Conservation (phyloP, 92 coral and sea anemone genomes). For the Umimayanthus kanabou region DNA sequence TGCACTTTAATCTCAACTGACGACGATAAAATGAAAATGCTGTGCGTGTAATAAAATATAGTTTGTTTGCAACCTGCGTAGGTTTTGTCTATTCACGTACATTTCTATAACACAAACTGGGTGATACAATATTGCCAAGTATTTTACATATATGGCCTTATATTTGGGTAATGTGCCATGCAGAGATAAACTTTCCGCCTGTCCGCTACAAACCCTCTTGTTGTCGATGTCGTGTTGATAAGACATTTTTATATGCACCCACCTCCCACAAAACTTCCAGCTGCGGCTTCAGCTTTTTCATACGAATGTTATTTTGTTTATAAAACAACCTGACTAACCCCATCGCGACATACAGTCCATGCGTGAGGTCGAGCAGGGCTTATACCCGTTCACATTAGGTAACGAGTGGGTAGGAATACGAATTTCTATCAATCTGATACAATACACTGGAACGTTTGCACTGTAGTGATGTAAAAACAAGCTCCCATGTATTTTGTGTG, state of each 20-base stretch:
- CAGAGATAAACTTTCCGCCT: background rate
- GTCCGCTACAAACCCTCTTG: no score
- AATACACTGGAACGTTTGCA: background rate
- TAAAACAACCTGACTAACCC: background rate
- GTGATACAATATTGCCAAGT: no score
- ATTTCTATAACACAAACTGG: no score
- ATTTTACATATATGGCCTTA: no score
- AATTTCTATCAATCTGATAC: background rate
- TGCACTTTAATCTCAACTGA: no score
- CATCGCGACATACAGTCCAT: background rate
- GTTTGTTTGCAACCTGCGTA: no score
- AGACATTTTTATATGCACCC: background rate
- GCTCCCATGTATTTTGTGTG: background rate
- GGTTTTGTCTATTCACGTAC: no score
- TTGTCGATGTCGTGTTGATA: background rate
- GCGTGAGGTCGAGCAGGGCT: background rate
- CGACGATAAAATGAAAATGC: no score
- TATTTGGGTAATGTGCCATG: background rate
- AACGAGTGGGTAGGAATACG: background rate
- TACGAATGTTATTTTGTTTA: background rate
- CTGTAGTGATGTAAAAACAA: background rate
- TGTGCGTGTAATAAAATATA: no score
- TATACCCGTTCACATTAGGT: no score
- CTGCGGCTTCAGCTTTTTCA: background rate
- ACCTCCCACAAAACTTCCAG: background rate